A percentile compares a stretch with the other conserved stretches of the same genome.
These are phyloP conservation scores for Heliocidaris erythrogramma DNA, from an alignment of 35 echinoderm and acorn worm genomes.

Conservation along the genomic window DNA sequence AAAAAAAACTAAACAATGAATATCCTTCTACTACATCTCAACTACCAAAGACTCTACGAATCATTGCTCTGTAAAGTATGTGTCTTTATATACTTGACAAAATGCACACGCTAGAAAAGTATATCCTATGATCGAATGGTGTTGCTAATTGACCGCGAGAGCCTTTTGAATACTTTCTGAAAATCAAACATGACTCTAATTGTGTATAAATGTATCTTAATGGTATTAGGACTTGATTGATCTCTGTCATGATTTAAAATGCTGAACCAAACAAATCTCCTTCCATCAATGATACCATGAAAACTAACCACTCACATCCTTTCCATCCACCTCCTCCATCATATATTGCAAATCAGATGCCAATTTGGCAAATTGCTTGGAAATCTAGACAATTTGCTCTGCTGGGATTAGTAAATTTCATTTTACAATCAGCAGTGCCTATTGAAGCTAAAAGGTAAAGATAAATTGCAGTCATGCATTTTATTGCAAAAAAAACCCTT, in stretches of 20 bases:
- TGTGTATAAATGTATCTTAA: background rate
- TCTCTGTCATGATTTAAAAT: background rate
- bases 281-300: background rate
- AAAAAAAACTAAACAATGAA: too few species aligned
- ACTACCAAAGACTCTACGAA: background rate
- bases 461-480: too few species aligned
- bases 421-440: background rate
- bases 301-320: background rate
- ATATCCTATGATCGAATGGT: background rate
- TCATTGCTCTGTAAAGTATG: background rate
- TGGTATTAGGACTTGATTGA: background rate
- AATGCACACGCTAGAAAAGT: background rate
- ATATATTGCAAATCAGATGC: background rate
- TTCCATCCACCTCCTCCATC: background rate
- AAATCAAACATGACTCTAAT: background rate
- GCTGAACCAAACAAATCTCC: background rate
- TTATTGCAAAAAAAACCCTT: too few species aligned
- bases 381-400: background rate
- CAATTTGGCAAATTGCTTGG: background rate
- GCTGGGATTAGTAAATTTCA: background rate
- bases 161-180: background rate
- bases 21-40: background rate
- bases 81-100: background rate
- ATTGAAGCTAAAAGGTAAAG: too few species aligned
- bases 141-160: background rate